Conservation (phyloP, 2,888 invertebrate species). For the Phymatocera aterrima region DNA sequence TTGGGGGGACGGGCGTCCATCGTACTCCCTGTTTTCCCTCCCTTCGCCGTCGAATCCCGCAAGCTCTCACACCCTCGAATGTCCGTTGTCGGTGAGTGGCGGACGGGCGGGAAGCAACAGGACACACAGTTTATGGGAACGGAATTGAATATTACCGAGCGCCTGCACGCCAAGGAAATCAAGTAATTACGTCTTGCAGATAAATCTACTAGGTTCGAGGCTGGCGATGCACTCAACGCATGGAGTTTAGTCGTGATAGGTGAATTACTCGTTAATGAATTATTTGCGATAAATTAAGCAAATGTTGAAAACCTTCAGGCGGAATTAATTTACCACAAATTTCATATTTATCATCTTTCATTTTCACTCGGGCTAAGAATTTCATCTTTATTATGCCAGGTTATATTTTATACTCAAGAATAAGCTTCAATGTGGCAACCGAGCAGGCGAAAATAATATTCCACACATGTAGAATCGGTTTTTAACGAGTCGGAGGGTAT, state of each 20-base stretch:
- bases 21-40: background rate
- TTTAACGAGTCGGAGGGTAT: too few relatives aligned
- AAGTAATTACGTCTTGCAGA: slow-evolving; percentile 4
- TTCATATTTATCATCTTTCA: too few relatives aligned
- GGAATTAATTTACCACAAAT: too few relatives aligned
- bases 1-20: background rate
- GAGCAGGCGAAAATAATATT: too few relatives aligned
- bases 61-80: slow-evolving; percentile 27
- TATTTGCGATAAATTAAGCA: too few relatives aligned
- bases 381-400: too few relatives aligned
- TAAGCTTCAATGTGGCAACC: too few relatives aligned
- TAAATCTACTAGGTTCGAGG: background rate
- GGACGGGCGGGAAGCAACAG: slow-evolving; percentile 38
- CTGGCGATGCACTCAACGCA: background rate
- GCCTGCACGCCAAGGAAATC: slow-evolving; percentile 28
- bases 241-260: background rate
- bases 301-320: too few relatives aligned
- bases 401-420: too few relatives aligned
- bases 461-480: too few relatives aligned
- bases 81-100: slow-evolving; percentile 24
- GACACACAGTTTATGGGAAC: slow-evolving; percentile 23
- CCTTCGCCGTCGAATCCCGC: background rate
- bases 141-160: slow-evolving; percentile 32
- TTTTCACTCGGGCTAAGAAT: too few relatives aligned
- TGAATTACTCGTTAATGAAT: too few relatives aligned